These are phyloP conservation scores for Tinamus major DNA, from an alignment of 2,797 vertebrate genomes.

Conservation along the genomic window DNA sequence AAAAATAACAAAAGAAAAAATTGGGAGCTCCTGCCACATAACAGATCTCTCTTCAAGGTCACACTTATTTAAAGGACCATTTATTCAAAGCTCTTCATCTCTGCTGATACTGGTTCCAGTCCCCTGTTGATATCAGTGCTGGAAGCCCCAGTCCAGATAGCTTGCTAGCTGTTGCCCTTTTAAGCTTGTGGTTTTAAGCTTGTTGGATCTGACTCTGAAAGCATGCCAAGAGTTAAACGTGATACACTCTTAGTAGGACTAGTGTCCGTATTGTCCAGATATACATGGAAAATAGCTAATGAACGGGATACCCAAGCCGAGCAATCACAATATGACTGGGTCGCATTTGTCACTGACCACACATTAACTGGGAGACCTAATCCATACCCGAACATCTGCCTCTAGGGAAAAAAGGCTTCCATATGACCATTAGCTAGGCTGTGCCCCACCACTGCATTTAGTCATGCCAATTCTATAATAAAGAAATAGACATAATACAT, in stretches of 20 bases:
- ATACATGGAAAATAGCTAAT: background rate
- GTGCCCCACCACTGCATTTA: background rate
- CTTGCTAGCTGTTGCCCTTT: background rate
- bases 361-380: fast-evolving
- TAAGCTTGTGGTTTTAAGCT: background rate
- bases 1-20: background rate
- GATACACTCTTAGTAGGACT: background rate
- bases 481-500: background rate
- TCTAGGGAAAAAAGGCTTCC: background rate
- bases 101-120: background rate
- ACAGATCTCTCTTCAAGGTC: background rate
- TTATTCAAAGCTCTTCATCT: background rate
- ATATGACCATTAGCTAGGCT: background rate
- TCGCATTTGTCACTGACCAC: fast-evolving
- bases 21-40: background rate
- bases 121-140: background rate
- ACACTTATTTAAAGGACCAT: background rate
- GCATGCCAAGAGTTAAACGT: background rate
- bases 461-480: background rate
- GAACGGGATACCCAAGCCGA: background rate
- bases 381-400: background rate
- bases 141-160: background rate
- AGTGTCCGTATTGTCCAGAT: background rate
- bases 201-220: slow-evolving; percentile 18
- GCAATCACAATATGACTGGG: background rate